Evolutionary conservation across 2,888 invertebrate species (phyloP).

Genomic region (Limnephilus lunatus): DNA sequence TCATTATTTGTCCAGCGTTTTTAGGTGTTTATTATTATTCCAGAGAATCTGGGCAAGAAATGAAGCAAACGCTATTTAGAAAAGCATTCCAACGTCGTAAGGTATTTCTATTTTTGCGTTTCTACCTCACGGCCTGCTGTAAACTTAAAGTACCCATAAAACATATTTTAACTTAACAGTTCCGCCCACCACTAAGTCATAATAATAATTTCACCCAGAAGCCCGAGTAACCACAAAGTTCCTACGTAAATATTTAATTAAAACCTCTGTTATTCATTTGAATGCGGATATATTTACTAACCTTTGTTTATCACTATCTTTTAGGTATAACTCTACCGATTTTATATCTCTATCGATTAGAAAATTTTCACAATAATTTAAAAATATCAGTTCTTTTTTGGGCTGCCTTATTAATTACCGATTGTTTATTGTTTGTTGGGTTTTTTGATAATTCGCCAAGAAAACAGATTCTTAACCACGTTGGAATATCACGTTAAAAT

Average conservation of each 20-base stretch:
- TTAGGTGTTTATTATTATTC: no score
- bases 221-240: background rate
- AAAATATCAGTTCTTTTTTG: no score
- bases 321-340: background rate
- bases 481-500: no score
- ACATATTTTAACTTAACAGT: background rate
- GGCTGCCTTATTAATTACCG: no score
- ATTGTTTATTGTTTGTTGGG: no score
- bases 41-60: background rate
- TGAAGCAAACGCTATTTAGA: background rate
- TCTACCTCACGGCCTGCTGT: background rate
- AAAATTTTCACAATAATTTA: background rate
- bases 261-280: background rate
- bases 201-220: conserved; percentile 7
- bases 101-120: background rate
- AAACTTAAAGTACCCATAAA: background rate
- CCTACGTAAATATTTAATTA: background rate
- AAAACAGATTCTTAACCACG: no score
- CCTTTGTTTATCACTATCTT: background rate
- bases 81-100: background rate
- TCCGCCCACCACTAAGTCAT: background rate
- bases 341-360: background rate
- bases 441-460: no score
- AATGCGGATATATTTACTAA: background rate
- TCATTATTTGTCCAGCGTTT: no score